phyloP scores from a whole-genome alignment of 2,888 invertebrate genomes.

The Cheilosia soror region DNA sequence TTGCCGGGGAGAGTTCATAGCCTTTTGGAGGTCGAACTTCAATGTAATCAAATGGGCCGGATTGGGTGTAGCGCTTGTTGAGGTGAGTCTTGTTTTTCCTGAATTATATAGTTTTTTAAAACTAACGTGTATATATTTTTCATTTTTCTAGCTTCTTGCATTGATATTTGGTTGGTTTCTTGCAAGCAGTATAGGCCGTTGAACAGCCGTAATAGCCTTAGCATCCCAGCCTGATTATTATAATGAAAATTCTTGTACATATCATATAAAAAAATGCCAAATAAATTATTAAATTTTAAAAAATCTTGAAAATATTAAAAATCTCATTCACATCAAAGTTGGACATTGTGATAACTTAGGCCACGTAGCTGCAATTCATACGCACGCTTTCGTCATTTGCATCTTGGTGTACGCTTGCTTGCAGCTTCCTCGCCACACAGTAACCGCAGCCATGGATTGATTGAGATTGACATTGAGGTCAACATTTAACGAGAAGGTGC shows the following conservation, averaged over 20 bases:
- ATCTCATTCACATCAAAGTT: no score
- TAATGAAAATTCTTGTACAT: slow-evolving; percentile 14
- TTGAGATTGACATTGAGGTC: no score
- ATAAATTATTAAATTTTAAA: background rate
- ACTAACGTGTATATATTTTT: background rate
- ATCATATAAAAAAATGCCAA: slow-evolving; percentile 2
- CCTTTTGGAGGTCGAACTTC: slow-evolving; percentile 81
- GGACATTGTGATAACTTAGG: no score
- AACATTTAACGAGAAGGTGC: no score
- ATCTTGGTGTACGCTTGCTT: no score
- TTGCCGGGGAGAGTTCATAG: slow-evolving; percentile 81
- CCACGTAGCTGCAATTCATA: no score
- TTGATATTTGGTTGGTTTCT: slow-evolving; percentile 93
- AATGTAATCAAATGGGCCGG: slow-evolving; percentile 87
- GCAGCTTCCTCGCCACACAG: no score
- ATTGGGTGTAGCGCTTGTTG: slow-evolving; percentile 88
- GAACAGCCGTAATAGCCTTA: slow-evolving; percentile 40
- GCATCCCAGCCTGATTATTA: background rate
- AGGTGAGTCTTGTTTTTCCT: slow-evolving; percentile 84
- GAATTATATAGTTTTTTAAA: background rate
- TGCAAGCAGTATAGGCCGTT: slow-evolving; percentile 91
- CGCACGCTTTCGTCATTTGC: no score
- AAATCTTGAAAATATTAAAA: no score
- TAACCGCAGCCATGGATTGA: no score
- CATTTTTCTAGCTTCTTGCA: slow-evolving; percentile 86